These are phyloP conservation scores for Hemitrygon akajei DNA, from an alignment of 2,797 vertebrate species.

Conservation along the genomic window DNA sequence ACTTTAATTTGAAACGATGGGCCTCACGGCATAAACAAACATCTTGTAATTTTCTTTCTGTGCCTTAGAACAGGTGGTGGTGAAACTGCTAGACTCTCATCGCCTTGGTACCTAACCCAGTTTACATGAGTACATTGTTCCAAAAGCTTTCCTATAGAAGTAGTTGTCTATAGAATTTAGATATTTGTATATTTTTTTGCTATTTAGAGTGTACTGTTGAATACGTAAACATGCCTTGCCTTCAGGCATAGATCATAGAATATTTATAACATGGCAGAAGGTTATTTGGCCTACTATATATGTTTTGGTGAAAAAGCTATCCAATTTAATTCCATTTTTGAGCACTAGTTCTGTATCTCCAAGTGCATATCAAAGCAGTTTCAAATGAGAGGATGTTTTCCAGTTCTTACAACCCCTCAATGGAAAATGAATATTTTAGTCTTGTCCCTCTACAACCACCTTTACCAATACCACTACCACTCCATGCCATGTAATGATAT, in stretches of 20 bases:
- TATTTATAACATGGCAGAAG: too few relatives aligned
- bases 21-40: not conserved
- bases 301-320: too few relatives aligned
- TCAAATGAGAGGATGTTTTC: too few relatives aligned
- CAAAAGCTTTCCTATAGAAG: not conserved
- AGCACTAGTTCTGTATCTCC: too few relatives aligned
- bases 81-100: not conserved
- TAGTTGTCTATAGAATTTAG: not conserved
- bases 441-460: too few relatives aligned
- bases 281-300: too few relatives aligned
- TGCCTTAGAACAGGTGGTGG: not conserved
- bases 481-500: too few relatives aligned
- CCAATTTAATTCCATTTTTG: too few relatives aligned
- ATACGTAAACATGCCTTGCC: not conserved
- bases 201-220: not conserved
- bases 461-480: too few relatives aligned
- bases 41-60: not conserved
- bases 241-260: not conserved
- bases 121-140: not conserved
- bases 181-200: not conserved
- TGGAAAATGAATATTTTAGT: too few relatives aligned
- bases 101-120: not conserved
- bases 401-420: too few relatives aligned
- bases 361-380: too few relatives aligned
- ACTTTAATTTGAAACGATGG: not conserved